Percentiles rank a stretch among this genome's conserved stretches.
Conservation (phyloP, 2,888 invertebrate species). For the Sipha maydis region DNA sequence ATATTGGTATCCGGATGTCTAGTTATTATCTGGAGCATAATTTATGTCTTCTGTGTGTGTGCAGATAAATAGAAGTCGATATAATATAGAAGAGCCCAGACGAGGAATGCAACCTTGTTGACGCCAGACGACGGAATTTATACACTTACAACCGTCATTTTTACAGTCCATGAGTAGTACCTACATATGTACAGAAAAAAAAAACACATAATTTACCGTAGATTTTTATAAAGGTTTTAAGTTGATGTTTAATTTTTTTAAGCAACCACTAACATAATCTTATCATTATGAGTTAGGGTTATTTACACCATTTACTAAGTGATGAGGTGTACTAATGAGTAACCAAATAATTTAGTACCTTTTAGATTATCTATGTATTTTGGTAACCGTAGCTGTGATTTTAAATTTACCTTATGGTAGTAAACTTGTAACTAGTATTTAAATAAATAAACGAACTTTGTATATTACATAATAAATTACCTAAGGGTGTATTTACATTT, state of each 20-base stretch:
- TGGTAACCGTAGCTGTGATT: background rate
- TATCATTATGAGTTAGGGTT: background rate
- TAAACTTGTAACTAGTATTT: background rate
- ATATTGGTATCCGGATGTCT: slow-evolving; percentile 33
- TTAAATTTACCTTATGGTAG: background rate
- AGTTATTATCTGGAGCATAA: slow-evolving; percentile 48
- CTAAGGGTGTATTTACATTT: background rate
- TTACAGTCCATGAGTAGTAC: background rate
- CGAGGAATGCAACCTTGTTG: slow-evolving; percentile 58
- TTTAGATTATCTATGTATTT: background rate
- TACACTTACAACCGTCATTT: slow-evolving; percentile 43
- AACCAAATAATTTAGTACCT: background rate
- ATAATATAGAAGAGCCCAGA: slow-evolving; percentile 37
- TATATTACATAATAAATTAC: slow-evolving; percentile 1
- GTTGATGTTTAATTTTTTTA: background rate
- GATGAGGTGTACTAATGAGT: background rate
- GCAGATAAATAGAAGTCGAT: slow-evolving; percentile 25
- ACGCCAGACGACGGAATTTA: slow-evolving; percentile 55
- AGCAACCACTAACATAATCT: background rate
- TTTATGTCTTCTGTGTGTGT: background rate
- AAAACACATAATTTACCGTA: background rate
- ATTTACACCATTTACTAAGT: background rate
- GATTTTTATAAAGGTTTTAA: slow-evolving; percentile 20
- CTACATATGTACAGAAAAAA: background rate
- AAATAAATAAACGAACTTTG: background rate